These are phyloP conservation scores for Gracilinanus agilis DNA, from an alignment of 2,113 vertebrate species.

Conservation along the genomic window DNA sequence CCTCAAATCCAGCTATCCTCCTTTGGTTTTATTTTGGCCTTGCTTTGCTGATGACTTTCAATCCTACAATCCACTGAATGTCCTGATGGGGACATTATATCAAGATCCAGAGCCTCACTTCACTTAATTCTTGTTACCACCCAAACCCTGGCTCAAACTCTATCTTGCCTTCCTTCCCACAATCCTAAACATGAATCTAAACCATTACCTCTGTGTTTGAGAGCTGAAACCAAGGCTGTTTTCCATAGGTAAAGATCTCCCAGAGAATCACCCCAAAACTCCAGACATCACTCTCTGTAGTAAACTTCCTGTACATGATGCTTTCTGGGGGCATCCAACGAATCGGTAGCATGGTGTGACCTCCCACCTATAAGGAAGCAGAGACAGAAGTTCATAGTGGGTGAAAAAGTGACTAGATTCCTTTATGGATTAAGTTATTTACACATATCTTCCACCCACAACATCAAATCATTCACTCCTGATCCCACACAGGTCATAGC, in stretches of 20 bases:
- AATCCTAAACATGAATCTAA: background rate
- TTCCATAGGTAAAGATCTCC: conserved; percentile 99
- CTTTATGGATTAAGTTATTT: background rate
- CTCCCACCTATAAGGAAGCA: conserved; percentile 91
- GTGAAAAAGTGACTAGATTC: background rate
- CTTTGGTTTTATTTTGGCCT: background rate
- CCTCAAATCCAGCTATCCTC: background rate
- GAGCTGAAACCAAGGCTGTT: conserved; percentile 99
- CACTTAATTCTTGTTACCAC: fast-evolving
- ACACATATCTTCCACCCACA: background rate
- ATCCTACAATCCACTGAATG: background rate
- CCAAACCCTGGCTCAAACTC: background rate
- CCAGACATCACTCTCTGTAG: conserved; percentile 98
- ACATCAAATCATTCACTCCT: background rate
- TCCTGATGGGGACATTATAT: background rate
- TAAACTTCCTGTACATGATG: conserved; percentile 99
- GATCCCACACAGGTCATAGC: background rate
- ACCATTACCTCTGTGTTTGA: conserved; percentile 96
- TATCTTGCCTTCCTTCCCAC: background rate
- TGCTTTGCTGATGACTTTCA: background rate
- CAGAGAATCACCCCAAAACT: conserved; percentile 98
- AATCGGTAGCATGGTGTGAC: conserved; percentile 98
- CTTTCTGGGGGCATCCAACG: conserved; percentile 99
- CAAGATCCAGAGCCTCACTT: background rate
- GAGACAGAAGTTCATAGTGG: conserved; percentile 63